A percentile compares a stretch with the other conserved stretches of the same genome.
Evolutionary conservation across 2,888 invertebrate genomes (phyloP).

Genomic region (Nomada goodeniana): DNA sequence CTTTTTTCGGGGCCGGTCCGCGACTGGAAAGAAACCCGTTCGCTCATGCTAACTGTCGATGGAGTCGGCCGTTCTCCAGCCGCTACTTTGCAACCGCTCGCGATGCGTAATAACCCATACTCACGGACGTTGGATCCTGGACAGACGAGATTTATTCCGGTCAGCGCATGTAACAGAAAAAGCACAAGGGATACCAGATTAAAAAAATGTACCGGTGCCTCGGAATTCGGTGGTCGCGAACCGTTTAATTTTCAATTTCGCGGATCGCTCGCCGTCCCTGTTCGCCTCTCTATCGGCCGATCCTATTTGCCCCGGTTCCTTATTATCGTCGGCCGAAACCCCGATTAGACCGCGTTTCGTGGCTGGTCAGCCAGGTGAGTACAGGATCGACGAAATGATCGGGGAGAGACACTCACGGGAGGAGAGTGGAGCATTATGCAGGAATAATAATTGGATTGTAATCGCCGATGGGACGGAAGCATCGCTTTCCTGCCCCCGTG

Average conservation of each 20-base stretch:
- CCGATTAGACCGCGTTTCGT: constrained; percentile 52
- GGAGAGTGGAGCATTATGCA: constrained; percentile 63
- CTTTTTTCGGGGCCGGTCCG: constrained; percentile 31
- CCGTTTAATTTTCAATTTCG: constrained; percentile 76
- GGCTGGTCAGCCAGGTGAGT: constrained; percentile 62
- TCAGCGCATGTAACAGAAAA: constrained; percentile 80
- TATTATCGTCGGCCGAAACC: constrained; percentile 55
- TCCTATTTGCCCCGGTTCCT: constrained; percentile 27
- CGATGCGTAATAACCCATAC: constrained; percentile 73
- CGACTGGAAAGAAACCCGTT: constrained; percentile 42
- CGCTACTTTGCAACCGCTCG: constrained; percentile 63
- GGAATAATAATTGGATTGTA: constrained; percentile 80
- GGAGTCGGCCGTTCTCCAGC: constrained; percentile 15
- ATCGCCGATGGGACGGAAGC: constrained; percentile 74
- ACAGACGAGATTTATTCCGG: constrained; percentile 43
- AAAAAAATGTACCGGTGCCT: constrained; percentile 13
- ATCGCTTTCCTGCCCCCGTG: constrained; percentile 57
- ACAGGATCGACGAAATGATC: constrained; percentile 46
- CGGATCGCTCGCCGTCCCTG: constrained; percentile 15
- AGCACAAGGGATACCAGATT: constrained; percentile 56
- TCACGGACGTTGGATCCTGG: constrained; percentile 83
- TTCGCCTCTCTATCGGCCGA: neutral
- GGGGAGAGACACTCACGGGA: neutral
- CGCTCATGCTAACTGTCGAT: constrained; percentile 29
- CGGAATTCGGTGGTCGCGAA: constrained; percentile 49